phyloP scores from a whole-genome alignment of 2,888 invertebrate species.

The Rotaria macrura region DNA sequence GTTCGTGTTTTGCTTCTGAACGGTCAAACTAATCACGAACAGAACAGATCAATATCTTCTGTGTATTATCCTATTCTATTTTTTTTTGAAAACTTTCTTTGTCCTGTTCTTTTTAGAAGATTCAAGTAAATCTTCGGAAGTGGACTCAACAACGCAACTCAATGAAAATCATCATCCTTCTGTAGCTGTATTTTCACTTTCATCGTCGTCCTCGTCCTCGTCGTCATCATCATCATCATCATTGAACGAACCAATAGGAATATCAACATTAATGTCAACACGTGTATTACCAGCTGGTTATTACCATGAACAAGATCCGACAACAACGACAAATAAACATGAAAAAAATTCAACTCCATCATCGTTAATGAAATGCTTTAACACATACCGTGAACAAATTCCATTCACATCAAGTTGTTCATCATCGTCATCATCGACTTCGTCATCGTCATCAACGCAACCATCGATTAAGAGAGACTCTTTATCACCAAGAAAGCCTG shows the following conservation, averaged over 20 bases:
- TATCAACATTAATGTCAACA: not conserved
- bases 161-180: not conserved
- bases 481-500: not conserved
- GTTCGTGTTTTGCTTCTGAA: not conserved
- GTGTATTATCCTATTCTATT: not conserved
- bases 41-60: not conserved
- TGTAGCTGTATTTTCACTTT: not conserved
- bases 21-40: not conserved
- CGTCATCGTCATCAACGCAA: not conserved
- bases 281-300: not conserved
- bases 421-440: not conserved
- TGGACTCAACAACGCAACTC: not conserved
- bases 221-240: not conserved
- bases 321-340: not conserved
- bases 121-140: not conserved
- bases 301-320: not conserved
- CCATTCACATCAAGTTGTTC: not conserved
- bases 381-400: not conserved
- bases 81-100: not conserved
- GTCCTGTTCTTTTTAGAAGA: not conserved
- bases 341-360: not conserved
- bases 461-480: not conserved
- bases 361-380: not conserved
- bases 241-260: not conserved
- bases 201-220: not conserved